Conservation (phyloP, 1,140 invertebrate species). For the Bombus soroeensis region DNA sequence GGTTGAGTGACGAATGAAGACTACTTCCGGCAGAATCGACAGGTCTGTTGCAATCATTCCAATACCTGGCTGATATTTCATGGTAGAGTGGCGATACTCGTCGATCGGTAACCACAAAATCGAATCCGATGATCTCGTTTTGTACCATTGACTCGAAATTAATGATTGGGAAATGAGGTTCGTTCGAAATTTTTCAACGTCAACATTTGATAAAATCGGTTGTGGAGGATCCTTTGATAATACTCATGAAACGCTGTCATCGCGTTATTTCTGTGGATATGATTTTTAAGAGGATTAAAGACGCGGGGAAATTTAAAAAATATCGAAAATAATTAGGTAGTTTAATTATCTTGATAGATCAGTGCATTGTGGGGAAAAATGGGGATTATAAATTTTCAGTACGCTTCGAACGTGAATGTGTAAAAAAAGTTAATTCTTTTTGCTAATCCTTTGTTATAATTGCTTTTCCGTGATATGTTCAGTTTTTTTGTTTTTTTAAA, state of each 20-base stretch:
- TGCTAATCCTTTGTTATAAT: too few relatives aligned
- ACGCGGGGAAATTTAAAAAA: not conserved
- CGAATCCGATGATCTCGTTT: conserved; percentile 7
- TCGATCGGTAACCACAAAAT: not conserved
- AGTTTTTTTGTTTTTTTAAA: too few relatives aligned
- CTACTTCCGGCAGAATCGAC: conserved; percentile 46
- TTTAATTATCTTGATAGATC: too few relatives aligned
- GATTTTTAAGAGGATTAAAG: not conserved
- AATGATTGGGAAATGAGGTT: not conserved
- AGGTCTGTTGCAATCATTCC: conserved; percentile 32
- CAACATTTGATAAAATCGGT: not conserved
- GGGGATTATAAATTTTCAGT: too few relatives aligned
- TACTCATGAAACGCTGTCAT: not conserved
- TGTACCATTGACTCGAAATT: not conserved
- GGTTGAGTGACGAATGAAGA: conserved; percentile 42
- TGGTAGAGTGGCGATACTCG: conserved; percentile 1
- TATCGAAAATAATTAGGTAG: too few relatives aligned
- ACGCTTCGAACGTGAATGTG: too few relatives aligned
- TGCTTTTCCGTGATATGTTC: too few relatives aligned
- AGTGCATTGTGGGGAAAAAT: too few relatives aligned
- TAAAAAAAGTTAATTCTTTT: too few relatives aligned
- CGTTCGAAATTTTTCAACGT: not conserved
- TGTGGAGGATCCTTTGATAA: not conserved
- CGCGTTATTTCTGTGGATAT: too few relatives aligned
- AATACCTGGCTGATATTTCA: conserved; percentile 41